These are phyloP conservation scores for Listronotus oregonensis DNA, from an alignment of 1,140 invertebrate genomes.

Conservation along the genomic window DNA sequence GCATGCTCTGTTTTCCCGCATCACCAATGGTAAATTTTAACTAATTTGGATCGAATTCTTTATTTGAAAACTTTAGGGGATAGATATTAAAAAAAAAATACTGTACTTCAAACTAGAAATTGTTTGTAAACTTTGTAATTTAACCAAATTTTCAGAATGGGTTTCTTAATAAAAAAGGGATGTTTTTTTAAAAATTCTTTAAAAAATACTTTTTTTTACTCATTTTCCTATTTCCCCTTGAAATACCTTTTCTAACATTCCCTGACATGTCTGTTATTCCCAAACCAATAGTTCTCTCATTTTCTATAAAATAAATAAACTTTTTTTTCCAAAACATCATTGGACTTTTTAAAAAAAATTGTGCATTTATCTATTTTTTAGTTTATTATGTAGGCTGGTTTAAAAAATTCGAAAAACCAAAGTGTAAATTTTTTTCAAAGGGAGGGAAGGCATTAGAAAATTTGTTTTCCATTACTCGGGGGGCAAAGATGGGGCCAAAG, in stretches of 20 bases:
- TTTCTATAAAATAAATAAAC: conserved; percentile 79
- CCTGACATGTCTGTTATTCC: conserved; percentile 86
- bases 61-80: too few species aligned
- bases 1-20: too few species aligned
- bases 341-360: conserved; percentile 85
- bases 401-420: conserved; percentile 79
- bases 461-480: conserved; percentile 65
- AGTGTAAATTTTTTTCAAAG: conserved; percentile 59
- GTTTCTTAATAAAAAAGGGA: conserved; percentile 74
- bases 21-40: too few species aligned
- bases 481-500: conserved; percentile 75
- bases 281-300: conserved; percentile 75
- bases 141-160: conserved; percentile 68
- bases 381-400: conserved; percentile 66
- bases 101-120: conserved; percentile 62
- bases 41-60: too few species aligned
- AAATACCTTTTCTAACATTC: conserved; percentile 71
- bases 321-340: conserved; percentile 78
- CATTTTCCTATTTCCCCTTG: conserved; percentile 68
- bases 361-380: conserved; percentile 76
- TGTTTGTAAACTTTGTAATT: conserved; percentile 57
- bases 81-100: too few species aligned
- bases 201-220: conserved; percentile 82
- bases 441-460: conserved; percentile 68
- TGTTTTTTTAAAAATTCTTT: conserved; percentile 75